These are phyloP conservation scores for Pollenia amentaria DNA, from an alignment of 2,888 invertebrate species.

Conservation along the genomic window DNA sequence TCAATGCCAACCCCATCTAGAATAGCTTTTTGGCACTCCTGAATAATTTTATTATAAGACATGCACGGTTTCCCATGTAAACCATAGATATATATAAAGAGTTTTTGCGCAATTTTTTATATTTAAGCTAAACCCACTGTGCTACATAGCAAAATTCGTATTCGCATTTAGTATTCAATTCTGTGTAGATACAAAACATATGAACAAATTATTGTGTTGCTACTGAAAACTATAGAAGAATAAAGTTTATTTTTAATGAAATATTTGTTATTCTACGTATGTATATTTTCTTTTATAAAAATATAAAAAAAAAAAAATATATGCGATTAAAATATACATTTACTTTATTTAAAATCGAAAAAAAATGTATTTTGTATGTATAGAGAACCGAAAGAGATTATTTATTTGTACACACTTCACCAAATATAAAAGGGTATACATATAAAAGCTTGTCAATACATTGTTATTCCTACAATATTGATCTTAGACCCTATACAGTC, in stretches of 20 bases:
- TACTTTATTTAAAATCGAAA: not conserved
- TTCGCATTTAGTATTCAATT: not conserved
- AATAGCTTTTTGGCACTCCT: too few species aligned
- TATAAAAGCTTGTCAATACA: too few species aligned
- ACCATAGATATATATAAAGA: too few species aligned
- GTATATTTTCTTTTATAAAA: constrained; percentile 23
- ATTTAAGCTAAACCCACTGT: not conserved
- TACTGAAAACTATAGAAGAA: constrained; percentile 26
- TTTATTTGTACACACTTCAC: too few species aligned
- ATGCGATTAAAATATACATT: constrained; percentile 46
- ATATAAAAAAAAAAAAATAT: not conserved
- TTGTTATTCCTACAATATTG: too few species aligned
- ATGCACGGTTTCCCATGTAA: too few species aligned
- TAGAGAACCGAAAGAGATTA: not conserved
- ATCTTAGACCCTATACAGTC: too few species aligned
- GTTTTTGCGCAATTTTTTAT: too few species aligned
- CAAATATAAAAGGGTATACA: too few species aligned
- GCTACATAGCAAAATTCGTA: not conserved
- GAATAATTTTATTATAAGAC: too few species aligned
- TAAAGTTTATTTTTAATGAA: constrained; percentile 43
- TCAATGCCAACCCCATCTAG: too few species aligned
- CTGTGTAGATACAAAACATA: not conserved
- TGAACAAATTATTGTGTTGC: constrained; percentile 10
- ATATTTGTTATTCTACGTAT: constrained; percentile 17
- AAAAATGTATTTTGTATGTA: not conserved